Base-by-base conservation (phyloP, 2,113 vertebrate species). In the Ictidomys tridecemlineatus region DNA sequence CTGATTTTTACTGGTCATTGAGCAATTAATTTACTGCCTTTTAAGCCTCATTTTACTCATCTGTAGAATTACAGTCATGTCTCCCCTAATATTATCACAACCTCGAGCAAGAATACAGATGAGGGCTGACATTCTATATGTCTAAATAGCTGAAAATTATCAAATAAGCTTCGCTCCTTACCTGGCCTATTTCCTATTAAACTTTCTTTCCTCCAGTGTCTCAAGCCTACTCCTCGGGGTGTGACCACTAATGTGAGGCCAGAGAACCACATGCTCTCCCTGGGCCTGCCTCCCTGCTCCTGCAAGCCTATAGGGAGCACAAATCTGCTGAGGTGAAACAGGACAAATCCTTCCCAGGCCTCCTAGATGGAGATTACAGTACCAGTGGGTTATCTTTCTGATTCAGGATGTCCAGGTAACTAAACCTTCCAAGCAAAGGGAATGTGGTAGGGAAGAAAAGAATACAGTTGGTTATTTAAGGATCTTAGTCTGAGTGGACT, bases 11-110 rank as follows among this genome's bases (percentile, higher is more conserved):
- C 39, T 34, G 69, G 34, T 12, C 73, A 76, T 4, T 22, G 11
- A 72, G 22, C 39, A 96, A 86, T 78, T 63, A 85, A 45, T 67
- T 91, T 80, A 89, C 77, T 34, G 3, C 34, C 53, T 74, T 61
- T 93, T 77, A 74, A 30, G 7, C 56, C 16, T 86, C 30, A 92
- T 63, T 63, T 61, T 90, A 42, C 9, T 78, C 4, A 34, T 79
- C 30, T 79, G 8, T 45, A 83, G 45, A 86, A 79, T 1, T 74
- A 32, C 89, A 61, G 73, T 58, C 11, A 82, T 32, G 1, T 78
- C 2, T 89, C 28, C 13, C 5, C 45, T 89, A 73, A 37, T 45
- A 87, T 12, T 53, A 91, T 53, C n/a, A 82, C 0, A 34, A 32
- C 9, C 24, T 24, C 37, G n/a, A 37, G 13, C 7, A 85, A 73